Conservation (phyloP, 2,888 invertebrate species). For the Blomia tropicalis region DNA sequence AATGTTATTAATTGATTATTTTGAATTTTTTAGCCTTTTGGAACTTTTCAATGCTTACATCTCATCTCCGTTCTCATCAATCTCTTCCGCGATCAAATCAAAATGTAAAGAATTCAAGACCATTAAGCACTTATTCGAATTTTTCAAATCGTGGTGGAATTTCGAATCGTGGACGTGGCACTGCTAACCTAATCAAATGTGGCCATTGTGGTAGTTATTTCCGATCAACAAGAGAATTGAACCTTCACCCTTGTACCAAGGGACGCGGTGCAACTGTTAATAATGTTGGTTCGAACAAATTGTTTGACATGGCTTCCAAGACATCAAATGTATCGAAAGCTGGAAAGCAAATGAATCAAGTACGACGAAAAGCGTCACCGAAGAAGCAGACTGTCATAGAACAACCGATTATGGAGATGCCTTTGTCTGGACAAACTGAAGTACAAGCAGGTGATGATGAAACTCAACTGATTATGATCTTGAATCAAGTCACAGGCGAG, state of each 20-base stretch:
- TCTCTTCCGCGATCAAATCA: slow-evolving; percentile 11
- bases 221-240: slow-evolving; percentile 20
- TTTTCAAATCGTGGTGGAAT: not conserved
- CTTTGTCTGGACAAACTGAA: not conserved
- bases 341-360: not conserved
- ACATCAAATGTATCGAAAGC: not conserved
- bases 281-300: slow-evolving; percentile 1
- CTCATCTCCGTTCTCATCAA: slow-evolving; percentile 22
- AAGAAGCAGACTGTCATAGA: slow-evolving; percentile 1
- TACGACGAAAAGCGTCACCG: slow-evolving; percentile 4
- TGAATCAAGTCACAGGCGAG: slow-evolving; percentile 22
- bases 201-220: slow-evolving; percentile 43
- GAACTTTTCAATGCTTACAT: slow-evolving; percentile 22
- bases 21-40: slow-evolving; percentile 17
- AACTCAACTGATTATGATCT: slow-evolving; percentile 23
- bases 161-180: not conserved
- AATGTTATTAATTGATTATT: not conserved
- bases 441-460: slow-evolving; percentile 14
- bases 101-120: not conserved
- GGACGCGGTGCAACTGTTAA: not conserved
- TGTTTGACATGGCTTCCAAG: slow-evolving; percentile 15
- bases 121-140: not conserved
- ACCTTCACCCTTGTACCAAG: slow-evolving; percentile 17
- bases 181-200: slow-evolving; percentile 32
- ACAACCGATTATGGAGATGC: not conserved